These are phyloP conservation scores for Euglossa dilemma DNA, from an alignment of 1,140 invertebrate genomes.

Conservation along the genomic window DNA sequence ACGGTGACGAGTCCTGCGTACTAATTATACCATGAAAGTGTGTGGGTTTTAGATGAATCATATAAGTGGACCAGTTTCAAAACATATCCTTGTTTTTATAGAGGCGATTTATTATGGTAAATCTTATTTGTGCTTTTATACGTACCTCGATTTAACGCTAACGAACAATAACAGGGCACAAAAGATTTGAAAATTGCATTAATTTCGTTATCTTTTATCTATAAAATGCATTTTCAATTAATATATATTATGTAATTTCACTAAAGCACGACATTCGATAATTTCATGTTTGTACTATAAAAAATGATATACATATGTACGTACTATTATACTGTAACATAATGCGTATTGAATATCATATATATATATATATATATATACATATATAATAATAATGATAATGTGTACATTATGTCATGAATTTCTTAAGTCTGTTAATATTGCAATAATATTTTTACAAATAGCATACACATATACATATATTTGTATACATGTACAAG, in stretches of 20 bases:
- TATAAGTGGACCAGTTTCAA: slow-evolving; percentile 29
- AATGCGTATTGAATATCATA: slow-evolving; percentile 24
- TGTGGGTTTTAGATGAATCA: background rate
- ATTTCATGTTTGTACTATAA: slow-evolving; percentile 17
- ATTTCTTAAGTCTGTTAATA: slow-evolving; percentile 49
- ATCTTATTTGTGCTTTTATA: slow-evolving; percentile 15
- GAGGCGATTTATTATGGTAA: slow-evolving; percentile 27
- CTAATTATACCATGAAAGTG: slow-evolving; percentile 61
- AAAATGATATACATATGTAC: slow-evolving; percentile 9
- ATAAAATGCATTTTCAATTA: background rate
- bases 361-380: slow-evolving; percentile 25
- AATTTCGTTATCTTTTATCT: background rate
- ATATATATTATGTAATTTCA: background rate
- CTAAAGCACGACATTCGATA: slow-evolving; percentile 9
- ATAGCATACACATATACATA: slow-evolving; percentile 19
- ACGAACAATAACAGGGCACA: slow-evolving; percentile 2
- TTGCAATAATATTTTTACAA: slow-evolving; percentile 40
- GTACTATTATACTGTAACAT: background rate
- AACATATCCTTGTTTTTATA: slow-evolving; percentile 37
- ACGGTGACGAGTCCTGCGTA: slow-evolving; percentile 83
- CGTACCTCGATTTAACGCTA: background rate
- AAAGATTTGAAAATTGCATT: slow-evolving; percentile 11
- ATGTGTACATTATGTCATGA: slow-evolving; percentile 28
- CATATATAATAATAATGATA: no score
- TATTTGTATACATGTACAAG: slow-evolving; percentile 31